Percentiles rank a stretch among this genome's conserved stretches.
These are phyloP conservation scores for Chloroceryle aenea DNA, from an alignment of 2,113 vertebrate species.

Conservation along the genomic window DNA sequence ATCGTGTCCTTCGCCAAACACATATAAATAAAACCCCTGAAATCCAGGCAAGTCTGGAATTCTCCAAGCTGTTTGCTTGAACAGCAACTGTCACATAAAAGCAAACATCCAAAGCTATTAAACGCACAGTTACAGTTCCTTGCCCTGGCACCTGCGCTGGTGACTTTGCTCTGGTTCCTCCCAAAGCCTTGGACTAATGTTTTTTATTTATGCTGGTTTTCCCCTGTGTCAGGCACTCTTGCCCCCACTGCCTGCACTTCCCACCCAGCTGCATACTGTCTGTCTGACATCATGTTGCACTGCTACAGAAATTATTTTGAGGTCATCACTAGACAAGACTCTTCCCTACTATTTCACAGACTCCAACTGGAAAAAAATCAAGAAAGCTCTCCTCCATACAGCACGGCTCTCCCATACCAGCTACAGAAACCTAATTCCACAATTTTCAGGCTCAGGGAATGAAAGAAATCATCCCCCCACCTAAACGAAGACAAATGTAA, in stretches of 20 bases:
- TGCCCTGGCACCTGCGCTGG: slow-evolving; percentile 36
- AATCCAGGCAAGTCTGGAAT: background rate
- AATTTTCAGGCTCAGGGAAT: background rate
- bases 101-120: slow-evolving; percentile 37
- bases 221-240: background rate
- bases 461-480: background rate
- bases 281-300: background rate
- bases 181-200: background rate
- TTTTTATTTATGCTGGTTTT: background rate
- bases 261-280: background rate
- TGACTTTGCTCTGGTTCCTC: slow-evolving; percentile 50
- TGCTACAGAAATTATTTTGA: background rate
- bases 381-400: background rate
- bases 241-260: background rate
- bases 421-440: background rate
- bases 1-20: background rate
- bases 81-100: slow-evolving; percentile 46
- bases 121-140: background rate
- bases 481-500: background rate
- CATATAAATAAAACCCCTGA: background rate
- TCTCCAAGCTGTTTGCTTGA: slow-evolving; percentile 54
- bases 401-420: background rate
- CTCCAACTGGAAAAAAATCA: background rate
- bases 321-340: background rate
- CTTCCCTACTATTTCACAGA: background rate